Evolutionary conservation across 2,797 vertebrate species (phyloP).

Genomic region (Cossypha polioptera): DNA sequence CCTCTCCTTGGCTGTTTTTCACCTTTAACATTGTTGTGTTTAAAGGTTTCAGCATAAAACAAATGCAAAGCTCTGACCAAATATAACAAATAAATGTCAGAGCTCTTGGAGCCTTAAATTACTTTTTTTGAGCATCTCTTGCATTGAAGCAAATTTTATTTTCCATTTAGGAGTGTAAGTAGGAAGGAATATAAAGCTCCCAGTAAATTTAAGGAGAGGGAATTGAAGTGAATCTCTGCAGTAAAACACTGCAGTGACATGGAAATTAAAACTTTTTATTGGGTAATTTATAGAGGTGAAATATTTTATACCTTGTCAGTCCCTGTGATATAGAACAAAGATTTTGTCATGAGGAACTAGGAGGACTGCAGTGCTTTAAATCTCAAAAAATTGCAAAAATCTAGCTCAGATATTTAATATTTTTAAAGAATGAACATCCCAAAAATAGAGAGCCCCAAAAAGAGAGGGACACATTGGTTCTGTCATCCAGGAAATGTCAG

Average conservation of each 20-base stretch:
- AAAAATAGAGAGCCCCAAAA: background rate
- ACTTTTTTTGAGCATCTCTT: background rate
- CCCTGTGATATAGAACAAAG: background rate
- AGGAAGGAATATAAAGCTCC: constrained; percentile 21
- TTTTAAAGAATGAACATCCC: background rate
- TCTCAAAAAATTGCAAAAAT: background rate
- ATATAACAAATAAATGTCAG: constrained; percentile 45
- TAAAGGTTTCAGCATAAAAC: background rate
- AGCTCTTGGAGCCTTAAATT: constrained; percentile 10
- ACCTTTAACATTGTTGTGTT: background rate
- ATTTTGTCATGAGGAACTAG: background rate
- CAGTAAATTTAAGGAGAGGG: constrained; percentile 42
- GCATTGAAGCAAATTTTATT: constrained; percentile 27
- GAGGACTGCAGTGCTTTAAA: background rate
- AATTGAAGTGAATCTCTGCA: constrained; percentile 4
- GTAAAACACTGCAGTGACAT: background rate
- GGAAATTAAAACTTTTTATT: constrained; percentile 48
- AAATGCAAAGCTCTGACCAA: background rate
- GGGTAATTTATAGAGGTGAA: constrained; percentile 5
- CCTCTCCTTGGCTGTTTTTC: background rate
- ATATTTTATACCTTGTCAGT: background rate
- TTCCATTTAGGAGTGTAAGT: constrained; percentile 16
- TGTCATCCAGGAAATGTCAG: background rate
- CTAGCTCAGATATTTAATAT: background rate
- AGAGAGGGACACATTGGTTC: fast-evolving